Evolutionary conservation across 2,113 vertebrate species (phyloP).

Genomic region (Piaya cayana): DNA sequence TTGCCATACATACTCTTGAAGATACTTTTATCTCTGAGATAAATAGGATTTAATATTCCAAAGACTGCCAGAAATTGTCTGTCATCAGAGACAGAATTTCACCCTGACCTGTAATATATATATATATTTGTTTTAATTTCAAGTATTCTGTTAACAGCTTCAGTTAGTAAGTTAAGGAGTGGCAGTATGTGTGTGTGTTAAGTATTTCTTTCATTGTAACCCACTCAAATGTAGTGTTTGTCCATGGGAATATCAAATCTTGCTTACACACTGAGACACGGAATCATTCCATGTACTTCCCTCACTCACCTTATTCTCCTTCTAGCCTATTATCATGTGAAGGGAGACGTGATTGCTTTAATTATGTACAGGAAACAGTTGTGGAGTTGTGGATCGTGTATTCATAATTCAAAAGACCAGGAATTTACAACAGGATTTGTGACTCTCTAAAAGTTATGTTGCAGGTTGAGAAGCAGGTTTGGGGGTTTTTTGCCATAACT

Average conservation of each 20-base stretch:
- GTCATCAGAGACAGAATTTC: not conserved
- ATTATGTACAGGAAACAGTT: not conserved
- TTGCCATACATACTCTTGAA: not conserved
- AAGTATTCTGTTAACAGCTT: not conserved
- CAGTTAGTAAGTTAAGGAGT: not conserved
- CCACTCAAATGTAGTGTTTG: not conserved
- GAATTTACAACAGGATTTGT: not conserved
- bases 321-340: not conserved
- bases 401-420: not conserved
- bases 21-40: not conserved
- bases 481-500: not conserved
- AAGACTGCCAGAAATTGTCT: not conserved
- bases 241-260: not conserved
- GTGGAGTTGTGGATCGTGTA: not conserved
- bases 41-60: not conserved
- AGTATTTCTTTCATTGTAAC: not conserved
- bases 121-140: not conserved
- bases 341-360: not conserved
- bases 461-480: not conserved
- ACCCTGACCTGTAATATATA: not conserved
- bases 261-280: not conserved
- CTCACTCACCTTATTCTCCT: not conserved
- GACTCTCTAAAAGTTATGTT: not conserved
- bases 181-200: not conserved
- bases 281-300: not conserved